phyloP scores from a whole-genome alignment of 2,113 vertebrate species.

The Acrocephalus arundinaceus region DNA sequence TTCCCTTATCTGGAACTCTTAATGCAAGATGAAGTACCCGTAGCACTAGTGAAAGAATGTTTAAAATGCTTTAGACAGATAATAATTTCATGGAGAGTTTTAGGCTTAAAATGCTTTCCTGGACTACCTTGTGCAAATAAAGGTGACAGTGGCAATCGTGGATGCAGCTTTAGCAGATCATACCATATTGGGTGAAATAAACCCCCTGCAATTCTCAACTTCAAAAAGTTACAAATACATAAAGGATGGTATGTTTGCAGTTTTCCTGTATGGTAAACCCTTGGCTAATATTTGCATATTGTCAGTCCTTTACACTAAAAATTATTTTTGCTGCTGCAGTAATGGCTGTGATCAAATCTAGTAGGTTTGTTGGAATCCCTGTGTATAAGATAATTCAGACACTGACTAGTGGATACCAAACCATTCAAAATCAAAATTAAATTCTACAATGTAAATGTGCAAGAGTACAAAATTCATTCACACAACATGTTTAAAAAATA shows the following conservation, averaged over 20 bases:
- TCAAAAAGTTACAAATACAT: background rate
- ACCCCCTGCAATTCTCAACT: background rate
- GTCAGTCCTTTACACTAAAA: background rate
- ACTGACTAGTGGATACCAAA: background rate
- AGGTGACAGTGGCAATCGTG: background rate
- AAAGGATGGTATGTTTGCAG: background rate
- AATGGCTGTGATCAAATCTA: background rate
- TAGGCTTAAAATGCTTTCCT: background rate
- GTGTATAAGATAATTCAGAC: background rate
- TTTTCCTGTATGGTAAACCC: background rate
- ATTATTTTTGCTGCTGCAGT: background rate
- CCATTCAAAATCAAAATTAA: background rate
- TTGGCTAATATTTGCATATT: background rate
- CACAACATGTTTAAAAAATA: background rate
- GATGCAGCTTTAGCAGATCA: background rate
- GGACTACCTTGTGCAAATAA: background rate
- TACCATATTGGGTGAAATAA: background rate
- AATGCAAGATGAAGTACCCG: background rate
- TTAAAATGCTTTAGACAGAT: background rate
- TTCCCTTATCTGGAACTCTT: background rate
- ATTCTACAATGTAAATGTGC: background rate
- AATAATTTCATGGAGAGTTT: background rate
- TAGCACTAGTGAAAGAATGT: background rate
- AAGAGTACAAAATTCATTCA: background rate
- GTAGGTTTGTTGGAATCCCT: background rate